A percentile compares a stretch with the other conserved stretches of the same genome.
Evolutionary conservation across 2,888 invertebrate genomes (phyloP).

Genomic region (Acanthacorydalis orientalis): DNA sequence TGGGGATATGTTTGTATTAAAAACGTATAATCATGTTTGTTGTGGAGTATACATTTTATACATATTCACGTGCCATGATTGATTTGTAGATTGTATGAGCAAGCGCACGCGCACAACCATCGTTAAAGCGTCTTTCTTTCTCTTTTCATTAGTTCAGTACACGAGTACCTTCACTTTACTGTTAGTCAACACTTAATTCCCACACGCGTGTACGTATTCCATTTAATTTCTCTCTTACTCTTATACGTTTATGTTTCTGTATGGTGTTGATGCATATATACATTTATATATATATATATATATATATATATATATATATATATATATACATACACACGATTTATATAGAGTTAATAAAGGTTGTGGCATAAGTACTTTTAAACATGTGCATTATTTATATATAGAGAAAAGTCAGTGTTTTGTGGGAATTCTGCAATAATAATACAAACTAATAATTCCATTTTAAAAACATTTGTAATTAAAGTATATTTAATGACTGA

Average conservation of each 20-base stretch:
- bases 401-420: no score
- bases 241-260: neutral
- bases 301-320: neutral
- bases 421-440: neutral
- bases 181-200: no score
- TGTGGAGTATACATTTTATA: no score
- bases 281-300: neutral
- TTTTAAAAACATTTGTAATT: no score
- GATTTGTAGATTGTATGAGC: slow-evolving; percentile 5
- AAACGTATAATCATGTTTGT: no score
- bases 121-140: neutral
- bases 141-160: neutral
- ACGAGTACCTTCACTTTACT: neutral
- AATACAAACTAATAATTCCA: no score
- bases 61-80: slow-evolving; percentile 3
- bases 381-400: no score
- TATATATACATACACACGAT: neutral
- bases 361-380: no score
- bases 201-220: neutral
- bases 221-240: neutral
- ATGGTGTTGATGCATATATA: no score
- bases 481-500: no score
- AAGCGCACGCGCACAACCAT: slow-evolving; percentile 4
- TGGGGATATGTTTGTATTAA: no score
- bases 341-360: neutral